Conservation (phyloP, 64 coral and sea anemone genomes). For the Porites australiensis region DNA sequence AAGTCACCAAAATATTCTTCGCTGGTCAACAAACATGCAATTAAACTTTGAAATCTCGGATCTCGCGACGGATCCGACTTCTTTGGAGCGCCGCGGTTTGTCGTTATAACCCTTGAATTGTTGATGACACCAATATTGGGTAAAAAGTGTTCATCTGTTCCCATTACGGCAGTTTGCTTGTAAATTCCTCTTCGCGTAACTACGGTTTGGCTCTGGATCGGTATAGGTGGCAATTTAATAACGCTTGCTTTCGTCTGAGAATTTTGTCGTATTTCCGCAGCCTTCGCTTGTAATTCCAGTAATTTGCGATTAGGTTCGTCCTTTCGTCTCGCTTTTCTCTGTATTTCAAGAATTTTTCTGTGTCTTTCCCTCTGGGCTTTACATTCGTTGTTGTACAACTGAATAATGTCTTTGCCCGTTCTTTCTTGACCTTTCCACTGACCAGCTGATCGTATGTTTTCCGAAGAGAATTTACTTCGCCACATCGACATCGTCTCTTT, state of each 20-base stretch:
- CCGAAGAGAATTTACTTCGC: not conserved
- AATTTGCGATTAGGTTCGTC: not conserved
- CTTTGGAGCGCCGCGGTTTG: too few species aligned
- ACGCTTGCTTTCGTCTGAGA: not conserved
- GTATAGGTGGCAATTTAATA: constrained; percentile 12
- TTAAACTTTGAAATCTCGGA: constrained; percentile 56
- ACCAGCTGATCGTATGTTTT: not conserved
- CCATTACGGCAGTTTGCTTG: constrained; percentile 1
- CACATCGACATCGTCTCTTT: not conserved
- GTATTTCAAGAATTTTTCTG: constrained; percentile 55
- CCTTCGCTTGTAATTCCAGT: not conserved
- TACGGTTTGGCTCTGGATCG: not conserved
- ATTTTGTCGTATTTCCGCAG: constrained; percentile 13
- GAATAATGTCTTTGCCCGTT: constrained; percentile 33
- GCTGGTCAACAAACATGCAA: constrained; percentile 43
- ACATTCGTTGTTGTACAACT: constrained; percentile 37
- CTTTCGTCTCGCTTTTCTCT: constrained; percentile 35
- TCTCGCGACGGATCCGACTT: constrained; percentile 18
- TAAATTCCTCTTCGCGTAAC: not conserved
- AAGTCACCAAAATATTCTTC: constrained; percentile 37
- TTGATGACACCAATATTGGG: not conserved
- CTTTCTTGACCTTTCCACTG: not conserved
- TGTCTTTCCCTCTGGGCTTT: constrained; percentile 44
- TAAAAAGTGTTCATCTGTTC: not conserved
- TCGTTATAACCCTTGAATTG: not conserved